Base-by-base conservation (phyloP, 2,888 invertebrate species). In the Leptinotarsa peninsularis region DNA sequence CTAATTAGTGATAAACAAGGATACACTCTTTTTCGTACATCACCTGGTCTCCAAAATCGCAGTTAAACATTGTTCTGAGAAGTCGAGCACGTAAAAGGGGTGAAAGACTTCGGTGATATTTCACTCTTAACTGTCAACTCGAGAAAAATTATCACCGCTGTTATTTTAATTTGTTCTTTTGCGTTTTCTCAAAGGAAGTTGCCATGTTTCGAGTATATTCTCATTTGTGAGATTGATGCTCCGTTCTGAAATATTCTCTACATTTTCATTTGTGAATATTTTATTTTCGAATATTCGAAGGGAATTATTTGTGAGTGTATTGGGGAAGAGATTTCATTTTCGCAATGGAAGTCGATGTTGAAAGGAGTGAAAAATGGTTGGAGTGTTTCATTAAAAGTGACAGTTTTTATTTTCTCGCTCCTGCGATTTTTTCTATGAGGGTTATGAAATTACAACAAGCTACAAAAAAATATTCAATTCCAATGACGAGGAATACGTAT, bases 81-180 rank as follows among this genome's bases (percentile, higher is more conserved):
- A 27, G 69, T 23, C 23, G 50, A 68, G 60, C 63, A 49, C 58
- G 60, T 49, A 49, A 70, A 69, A 58, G 58, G 70, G 70, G 70
- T 70, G 43, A 67, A 75, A 56, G 63, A 66, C 60, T 72, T 72
- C 18, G 63, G 63, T 33, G 66, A 75, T 75, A 75, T 75, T 72
- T 75, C 71, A 75, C 72, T 71, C 27, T 70, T 27, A 23, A 72
- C 74, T 77, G 79, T 79, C 79, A 77, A 73, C 72, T 69, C 52
- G 70, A 54, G 72, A 71, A 77, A 79, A 79, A 76, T 79, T 77
- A 79, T 79, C 73, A 72, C 74, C 72, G 69, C 74, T 72, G 74
- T 79, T 79, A 76, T 72, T 78, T 76, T 76, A 79, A 79, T 79
- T 79, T 76, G 73, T 72, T 75, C 66, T 71, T 73, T 67, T 70